A percentile compares a stretch with the other conserved stretches of the same genome.
Conservation (phyloP, 2,888 invertebrate genomes). For the Epicampocera succincta region DNA sequence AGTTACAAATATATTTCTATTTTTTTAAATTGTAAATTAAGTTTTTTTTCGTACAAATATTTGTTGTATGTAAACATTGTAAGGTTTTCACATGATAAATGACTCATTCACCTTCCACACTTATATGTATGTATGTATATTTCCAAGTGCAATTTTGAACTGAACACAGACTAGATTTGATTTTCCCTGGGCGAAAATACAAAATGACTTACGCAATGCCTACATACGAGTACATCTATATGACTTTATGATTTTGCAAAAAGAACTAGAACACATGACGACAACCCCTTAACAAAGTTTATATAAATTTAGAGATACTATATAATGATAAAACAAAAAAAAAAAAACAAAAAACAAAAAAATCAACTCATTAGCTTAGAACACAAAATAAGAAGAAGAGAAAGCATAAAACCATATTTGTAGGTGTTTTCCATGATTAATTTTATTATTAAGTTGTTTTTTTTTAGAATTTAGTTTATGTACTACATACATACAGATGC, state of each 20-base stretch:
- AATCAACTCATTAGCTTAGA: slow-evolving; percentile 56
- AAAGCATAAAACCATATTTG: slow-evolving; percentile 42
- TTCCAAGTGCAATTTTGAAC: slow-evolving; percentile 67
- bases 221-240: slow-evolving; percentile 7
- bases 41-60: background rate
- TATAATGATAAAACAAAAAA: no score
- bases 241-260: slow-evolving; percentile 28
- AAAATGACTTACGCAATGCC: slow-evolving; percentile 16
- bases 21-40: slow-evolving; percentile 5
- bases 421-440: slow-evolving; percentile 57
- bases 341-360: slow-evolving; percentile 17
- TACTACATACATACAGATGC: slow-evolving; percentile 6
- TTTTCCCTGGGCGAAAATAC: no score
- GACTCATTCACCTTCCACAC: background rate
- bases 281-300: slow-evolving; percentile 15
- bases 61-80: slow-evolving; percentile 14
- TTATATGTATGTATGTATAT: slow-evolving; percentile 10
- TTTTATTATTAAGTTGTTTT: slow-evolving; percentile 48
- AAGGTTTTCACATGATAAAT: slow-evolving; percentile 3
- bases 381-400: slow-evolving; percentile 26
- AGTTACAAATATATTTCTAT: slow-evolving; percentile 1
- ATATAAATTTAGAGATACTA: slow-evolving; percentile 29
- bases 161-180: slow-evolving; percentile 41
- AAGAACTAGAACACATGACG: slow-evolving; percentile 18
- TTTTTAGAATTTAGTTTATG: slow-evolving; percentile 47